Evolutionary conservation across 2,797 vertebrate genomes (phyloP).

Genomic region (Strix occidentalis): DNA sequence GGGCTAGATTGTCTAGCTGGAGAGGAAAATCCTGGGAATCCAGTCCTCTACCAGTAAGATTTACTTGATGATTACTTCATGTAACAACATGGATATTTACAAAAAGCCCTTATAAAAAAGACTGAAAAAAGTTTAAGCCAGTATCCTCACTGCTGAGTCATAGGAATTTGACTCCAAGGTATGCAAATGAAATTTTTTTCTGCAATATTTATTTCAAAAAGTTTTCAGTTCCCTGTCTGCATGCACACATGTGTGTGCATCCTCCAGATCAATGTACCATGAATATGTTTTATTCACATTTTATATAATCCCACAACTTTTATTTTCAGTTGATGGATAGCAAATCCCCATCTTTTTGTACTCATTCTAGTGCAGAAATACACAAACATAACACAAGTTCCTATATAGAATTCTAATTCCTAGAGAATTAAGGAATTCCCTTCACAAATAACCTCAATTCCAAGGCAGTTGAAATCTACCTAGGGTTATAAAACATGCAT

Average conservation of each 20-base stretch:
- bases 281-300: background rate
- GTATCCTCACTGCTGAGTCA: background rate
- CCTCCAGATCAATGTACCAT: background rate
- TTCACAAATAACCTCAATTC: background rate
- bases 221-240: background rate
- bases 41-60: fast-evolving
- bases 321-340: background rate
- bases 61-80: background rate
- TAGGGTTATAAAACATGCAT: background rate
- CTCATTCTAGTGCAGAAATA: background rate
- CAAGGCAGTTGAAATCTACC: background rate
- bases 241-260: background rate
- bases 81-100: background rate
- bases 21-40: fast-evolving
- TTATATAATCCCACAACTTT: background rate
- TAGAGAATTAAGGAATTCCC: background rate
- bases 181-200: background rate
- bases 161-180: background rate
- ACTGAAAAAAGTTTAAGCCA: fast-evolving
- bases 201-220: background rate
- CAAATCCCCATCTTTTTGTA: background rate
- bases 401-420: background rate
- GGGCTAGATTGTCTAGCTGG: background rate
- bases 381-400: background rate
- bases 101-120: background rate